Evolutionary conservation across 2,888 invertebrate species (phyloP).

Genomic region (Ornithoptera alexandrae): DNA sequence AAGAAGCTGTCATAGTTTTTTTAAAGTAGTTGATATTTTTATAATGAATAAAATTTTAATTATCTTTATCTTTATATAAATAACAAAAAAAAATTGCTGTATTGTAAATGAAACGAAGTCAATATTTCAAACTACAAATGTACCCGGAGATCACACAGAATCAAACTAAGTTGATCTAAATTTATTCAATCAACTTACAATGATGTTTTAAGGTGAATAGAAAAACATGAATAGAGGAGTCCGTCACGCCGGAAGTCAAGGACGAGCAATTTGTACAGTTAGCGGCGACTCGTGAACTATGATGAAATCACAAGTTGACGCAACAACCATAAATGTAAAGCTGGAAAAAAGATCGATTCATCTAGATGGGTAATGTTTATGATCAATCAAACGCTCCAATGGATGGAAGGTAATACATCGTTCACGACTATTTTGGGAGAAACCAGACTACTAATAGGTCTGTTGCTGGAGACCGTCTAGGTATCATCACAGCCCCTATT

Average conservation of each 20-base stretch:
- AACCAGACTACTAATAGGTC: background rate
- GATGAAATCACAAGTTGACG: conserved; percentile 2
- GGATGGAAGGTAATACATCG: background rate
- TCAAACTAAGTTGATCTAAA: background rate
- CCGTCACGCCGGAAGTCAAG: conserved; percentile 7
- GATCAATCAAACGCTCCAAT: background rate
- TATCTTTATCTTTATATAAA: too few relatives aligned
- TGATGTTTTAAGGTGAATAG: conserved; percentile 5
- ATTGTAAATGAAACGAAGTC: too few relatives aligned
- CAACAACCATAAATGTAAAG: conserved; percentile 1
- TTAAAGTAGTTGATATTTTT: too few relatives aligned
- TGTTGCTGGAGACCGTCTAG: too few relatives aligned
- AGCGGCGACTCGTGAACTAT: conserved; percentile 11
- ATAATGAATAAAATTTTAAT: too few relatives aligned
- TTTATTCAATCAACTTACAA: conserved; percentile 3
- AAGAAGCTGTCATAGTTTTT: too few relatives aligned
- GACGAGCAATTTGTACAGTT: conserved; percentile 20
- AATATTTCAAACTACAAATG: background rate
- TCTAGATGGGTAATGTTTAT: background rate
- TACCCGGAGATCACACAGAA: background rate
- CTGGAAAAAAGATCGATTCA: background rate
- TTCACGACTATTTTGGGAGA: background rate
- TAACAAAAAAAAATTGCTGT: too few relatives aligned
- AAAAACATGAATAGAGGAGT: conserved; percentile 5
- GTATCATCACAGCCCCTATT: too few relatives aligned